Evolutionary conservation across 2,888 invertebrate genomes (phyloP).

Genomic region (Agriopis leucophaearia): DNA sequence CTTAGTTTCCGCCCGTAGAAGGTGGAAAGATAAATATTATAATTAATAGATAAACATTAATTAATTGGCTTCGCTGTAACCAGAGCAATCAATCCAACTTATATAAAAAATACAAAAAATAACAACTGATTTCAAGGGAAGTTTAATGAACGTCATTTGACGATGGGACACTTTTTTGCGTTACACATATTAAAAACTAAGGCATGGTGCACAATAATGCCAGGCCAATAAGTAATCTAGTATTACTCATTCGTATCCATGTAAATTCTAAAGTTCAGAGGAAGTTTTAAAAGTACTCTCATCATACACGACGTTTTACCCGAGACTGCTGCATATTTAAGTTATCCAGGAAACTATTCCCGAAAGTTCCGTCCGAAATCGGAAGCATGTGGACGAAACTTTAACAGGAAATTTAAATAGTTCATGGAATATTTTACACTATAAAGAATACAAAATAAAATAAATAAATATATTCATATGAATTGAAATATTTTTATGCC

Average conservation of each 20-base stretch:
- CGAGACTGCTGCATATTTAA: slow-evolving; percentile 38
- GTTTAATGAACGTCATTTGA: no score
- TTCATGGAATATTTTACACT: slow-evolving; percentile 15
- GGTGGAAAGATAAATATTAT: no score
- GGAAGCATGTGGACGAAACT: slow-evolving; percentile 32
- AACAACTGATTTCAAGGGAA: no score
- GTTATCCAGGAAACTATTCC: slow-evolving; percentile 35
- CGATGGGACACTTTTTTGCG: no score
- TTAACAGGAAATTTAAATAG: slow-evolving; percentile 27
- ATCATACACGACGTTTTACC: slow-evolving; percentile 25
- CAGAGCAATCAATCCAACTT: no score
- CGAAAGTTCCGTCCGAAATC: slow-evolving; percentile 30
- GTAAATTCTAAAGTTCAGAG: background rate
- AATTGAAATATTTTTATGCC: slow-evolving; percentile 2
- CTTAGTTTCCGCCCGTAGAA: no score
- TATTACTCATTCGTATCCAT: background rate
- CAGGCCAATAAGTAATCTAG: background rate
- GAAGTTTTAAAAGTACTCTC: slow-evolving; percentile 33
- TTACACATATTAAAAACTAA: no score
- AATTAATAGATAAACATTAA: no score
- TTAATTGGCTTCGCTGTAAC: no score
- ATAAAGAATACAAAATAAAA: background rate
- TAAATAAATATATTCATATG: background rate
- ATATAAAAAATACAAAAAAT: no score
- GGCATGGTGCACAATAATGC: no score